Percentiles rank a stretch among this genome's conserved stretches.
Conservation (phyloP, 2,797 vertebrate species). For the Falco biarmicus region DNA sequence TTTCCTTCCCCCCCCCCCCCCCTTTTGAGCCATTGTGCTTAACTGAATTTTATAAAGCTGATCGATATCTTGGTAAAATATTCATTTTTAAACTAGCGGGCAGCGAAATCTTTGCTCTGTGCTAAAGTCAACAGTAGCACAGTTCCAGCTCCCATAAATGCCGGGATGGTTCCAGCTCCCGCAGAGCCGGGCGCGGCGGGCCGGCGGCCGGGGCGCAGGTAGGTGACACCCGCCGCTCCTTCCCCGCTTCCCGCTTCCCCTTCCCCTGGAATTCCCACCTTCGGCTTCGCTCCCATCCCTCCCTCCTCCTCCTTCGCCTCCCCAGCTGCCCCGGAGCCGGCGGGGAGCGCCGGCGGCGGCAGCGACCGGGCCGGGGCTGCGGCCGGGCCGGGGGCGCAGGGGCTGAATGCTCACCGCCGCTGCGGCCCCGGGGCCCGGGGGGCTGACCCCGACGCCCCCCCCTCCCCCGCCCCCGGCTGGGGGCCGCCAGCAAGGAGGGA, state of each 20-base stretch:
- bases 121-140: slow-evolving; percentile 99
- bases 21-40: too few relatives aligned
- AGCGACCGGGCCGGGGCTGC: background rate
- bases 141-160: slow-evolving; percentile 98
- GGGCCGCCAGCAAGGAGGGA: too few relatives aligned
- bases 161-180: slow-evolving; percentile 84
- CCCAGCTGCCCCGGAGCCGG: background rate
- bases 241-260: background rate
- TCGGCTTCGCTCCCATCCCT: background rate
- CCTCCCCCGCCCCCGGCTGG: too few relatives aligned
- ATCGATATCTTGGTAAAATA: too few relatives aligned
- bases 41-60: too few relatives aligned
- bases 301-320: background rate
- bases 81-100: too few relatives aligned
- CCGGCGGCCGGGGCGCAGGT: slow-evolving; percentile 80
- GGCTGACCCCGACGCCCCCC: too few relatives aligned
- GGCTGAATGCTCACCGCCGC: too few relatives aligned
- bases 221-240: slow-evolving; percentile 53
- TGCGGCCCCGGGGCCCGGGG: too few relatives aligned
- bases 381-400: background rate
- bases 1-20: too few relatives aligned
- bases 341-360: background rate
- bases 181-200: slow-evolving; percentile 76
- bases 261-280: background rate
- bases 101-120: too few relatives aligned